These are phyloP conservation scores for Syrrhaptes paradoxus DNA, from an alignment of 2,113 vertebrate species.

Conservation along the genomic window DNA sequence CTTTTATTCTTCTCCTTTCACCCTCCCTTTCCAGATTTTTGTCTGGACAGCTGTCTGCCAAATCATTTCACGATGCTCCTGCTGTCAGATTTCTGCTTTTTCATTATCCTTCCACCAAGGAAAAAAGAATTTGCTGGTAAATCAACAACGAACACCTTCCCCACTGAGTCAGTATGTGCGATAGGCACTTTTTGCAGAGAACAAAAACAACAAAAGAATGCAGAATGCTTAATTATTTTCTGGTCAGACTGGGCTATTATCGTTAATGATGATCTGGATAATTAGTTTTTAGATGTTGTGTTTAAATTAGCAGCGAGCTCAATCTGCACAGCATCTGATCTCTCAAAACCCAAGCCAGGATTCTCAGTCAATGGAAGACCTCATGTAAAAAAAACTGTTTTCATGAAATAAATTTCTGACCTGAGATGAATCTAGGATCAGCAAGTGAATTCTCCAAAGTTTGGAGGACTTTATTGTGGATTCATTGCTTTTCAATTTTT, in stretches of 20 bases:
- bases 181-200: conserved; percentile 42
- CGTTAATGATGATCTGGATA: conserved; percentile 60
- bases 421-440: neutral
- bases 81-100: conserved; percentile 54
- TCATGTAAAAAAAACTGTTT: neutral
- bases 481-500: neutral
- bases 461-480: neutral
- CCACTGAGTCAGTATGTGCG: neutral
- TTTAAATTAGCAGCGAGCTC: conserved; percentile 61
- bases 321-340: conserved; percentile 40
- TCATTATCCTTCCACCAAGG: conserved; percentile 50
- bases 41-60: conserved; percentile 30
- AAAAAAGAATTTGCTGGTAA: conserved; percentile 47
- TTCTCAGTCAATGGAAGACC: neutral
- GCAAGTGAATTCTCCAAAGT: neutral
- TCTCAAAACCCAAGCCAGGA: neutral
- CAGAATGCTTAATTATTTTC: conserved; percentile 66
- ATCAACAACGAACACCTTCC: conserved; percentile 28
- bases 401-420: neutral
- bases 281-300: conserved; percentile 62
- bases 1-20: neutral
- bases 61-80: conserved; percentile 23
- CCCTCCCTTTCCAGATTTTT: neutral
- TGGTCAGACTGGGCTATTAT: conserved; percentile 57
- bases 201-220: conserved; percentile 48